Evolutionary conservation across 2,888 invertebrate species (phyloP).

Genomic region (Achlya flavicornis): DNA sequence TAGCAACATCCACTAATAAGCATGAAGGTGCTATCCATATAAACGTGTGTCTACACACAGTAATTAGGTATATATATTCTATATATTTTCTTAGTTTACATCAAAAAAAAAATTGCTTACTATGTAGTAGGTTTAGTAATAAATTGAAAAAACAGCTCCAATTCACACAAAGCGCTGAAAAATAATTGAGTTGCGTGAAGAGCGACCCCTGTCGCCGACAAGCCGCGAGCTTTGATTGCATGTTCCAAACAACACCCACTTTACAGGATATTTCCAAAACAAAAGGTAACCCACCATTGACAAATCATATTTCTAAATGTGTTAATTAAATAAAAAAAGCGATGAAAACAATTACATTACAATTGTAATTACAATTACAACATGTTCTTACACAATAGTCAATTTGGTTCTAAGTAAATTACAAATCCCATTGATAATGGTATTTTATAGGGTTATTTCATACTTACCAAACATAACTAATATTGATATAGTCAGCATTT

Average conservation of each 20-base stretch:
- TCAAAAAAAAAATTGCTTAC: no score
- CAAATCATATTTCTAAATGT: conserved; percentile 5
- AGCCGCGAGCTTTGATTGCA: conserved; percentile 11
- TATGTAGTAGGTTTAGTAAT: no score
- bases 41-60: no score
- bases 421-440: neutral
- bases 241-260: neutral
- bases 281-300: conserved; percentile 4
- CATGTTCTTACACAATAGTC: neutral
- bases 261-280: conserved; percentile 6
- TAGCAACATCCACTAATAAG: no score
- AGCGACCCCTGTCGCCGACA: conserved; percentile 11
- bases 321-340: neutral
- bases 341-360: neutral
- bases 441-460: neutral
- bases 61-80: no score
- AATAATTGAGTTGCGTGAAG: conserved; percentile 11
- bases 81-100: no score
- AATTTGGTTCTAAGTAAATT: neutral
- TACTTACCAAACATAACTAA: conserved; percentile 4
- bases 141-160: neutral
- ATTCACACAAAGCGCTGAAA: conserved; percentile 9
- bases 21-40: no score
- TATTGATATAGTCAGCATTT: conserved; percentile 1
- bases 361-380: no score